phyloP scores from a whole-genome alignment of 2,888 invertebrate species.

The Cremastinae sp. region DNA sequence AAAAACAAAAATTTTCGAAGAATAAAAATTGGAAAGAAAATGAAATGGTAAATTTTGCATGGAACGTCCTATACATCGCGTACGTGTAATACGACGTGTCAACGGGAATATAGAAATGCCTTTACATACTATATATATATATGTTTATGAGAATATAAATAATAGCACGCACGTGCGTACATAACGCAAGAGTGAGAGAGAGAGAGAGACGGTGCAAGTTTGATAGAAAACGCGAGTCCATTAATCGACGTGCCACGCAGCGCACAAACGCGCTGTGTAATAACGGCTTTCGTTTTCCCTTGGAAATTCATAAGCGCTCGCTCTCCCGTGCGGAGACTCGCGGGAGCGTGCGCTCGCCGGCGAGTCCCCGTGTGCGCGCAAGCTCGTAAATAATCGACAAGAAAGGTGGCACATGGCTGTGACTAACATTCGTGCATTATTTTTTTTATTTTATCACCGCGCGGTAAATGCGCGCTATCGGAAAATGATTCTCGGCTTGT shows the following conservation, averaged over 20 bases:
- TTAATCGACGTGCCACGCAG: conserved; percentile 56
- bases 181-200: conserved; percentile 6
- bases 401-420: conserved; percentile 14
- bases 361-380: conserved; percentile 17
- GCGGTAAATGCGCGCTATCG: too few species aligned
- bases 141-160: conserved; percentile 28
- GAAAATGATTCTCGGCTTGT: too few species aligned
- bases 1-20: not conserved
- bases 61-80: too few species aligned
- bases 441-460: conserved; percentile 17
- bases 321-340: conserved; percentile 36
- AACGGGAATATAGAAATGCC: not conserved
- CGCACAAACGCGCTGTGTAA: conserved; percentile 36
- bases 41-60: not conserved
- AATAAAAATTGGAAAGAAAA: not conserved
- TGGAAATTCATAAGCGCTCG: conserved; percentile 55
- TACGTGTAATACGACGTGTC: too few species aligned
- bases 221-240: conserved; percentile 54
- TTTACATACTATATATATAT: not conserved
- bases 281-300: conserved; percentile 60
- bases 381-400: conserved; percentile 29
- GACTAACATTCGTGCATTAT: conserved; percentile 35
- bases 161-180: conserved; percentile 58
- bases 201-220: conserved; percentile 24
- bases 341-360: not conserved